Base-by-base conservation (phyloP, 2,888 invertebrate genomes). In the Lypha dubia region DNA sequence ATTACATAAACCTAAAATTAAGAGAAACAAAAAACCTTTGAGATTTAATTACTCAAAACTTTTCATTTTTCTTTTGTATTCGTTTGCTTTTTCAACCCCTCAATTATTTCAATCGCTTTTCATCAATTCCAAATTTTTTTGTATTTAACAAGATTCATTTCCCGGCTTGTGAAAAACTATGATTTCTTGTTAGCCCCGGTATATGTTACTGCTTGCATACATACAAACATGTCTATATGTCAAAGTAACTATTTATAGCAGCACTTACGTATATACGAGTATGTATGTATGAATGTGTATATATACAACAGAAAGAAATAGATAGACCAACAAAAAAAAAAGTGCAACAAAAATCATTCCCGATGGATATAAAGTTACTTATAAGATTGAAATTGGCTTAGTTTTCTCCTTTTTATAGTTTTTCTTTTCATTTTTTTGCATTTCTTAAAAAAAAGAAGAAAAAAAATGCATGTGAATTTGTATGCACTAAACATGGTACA, bases 311-410 rank as follows among this genome's bases (percentile, higher is more conserved):
- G n/a, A n/a, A 79, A 75, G 60, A 65, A 65, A 32, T 1, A 28
- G 53, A 71, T 62, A 67, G 46, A 58, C 70, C 77, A 44, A 51
- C 58, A 63, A 7, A 58, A 65, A 7, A 58, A 65, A 68, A 17
- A 65, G 32, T 35, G 32, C 58, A 73, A 53, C 17, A 44, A 75
- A 74, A 32, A 67, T 28, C 41, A 70, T 74, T 74, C 77, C 82
- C 74, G 35, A 44, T 24, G 73, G 82, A 77, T 68, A 79, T 74
- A 63, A 70, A 79, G 84, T 74, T 82, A 81, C 84, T 83, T 85
- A 73, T 74, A 80, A 85, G 85, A 80, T 83, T 83, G 85, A 83
- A 85, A 85, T 85, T 85, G 85, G 80, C 83, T 85, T 75, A 79
- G 24, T 58, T 56, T 76, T 46, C 71, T 63, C 51, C 28, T 0